A percentile compares a stretch with the other conserved stretches of the same genome.
Evolutionary conservation across 2,113 vertebrate species (phyloP).

Genomic region (Morone chrysops): DNA sequence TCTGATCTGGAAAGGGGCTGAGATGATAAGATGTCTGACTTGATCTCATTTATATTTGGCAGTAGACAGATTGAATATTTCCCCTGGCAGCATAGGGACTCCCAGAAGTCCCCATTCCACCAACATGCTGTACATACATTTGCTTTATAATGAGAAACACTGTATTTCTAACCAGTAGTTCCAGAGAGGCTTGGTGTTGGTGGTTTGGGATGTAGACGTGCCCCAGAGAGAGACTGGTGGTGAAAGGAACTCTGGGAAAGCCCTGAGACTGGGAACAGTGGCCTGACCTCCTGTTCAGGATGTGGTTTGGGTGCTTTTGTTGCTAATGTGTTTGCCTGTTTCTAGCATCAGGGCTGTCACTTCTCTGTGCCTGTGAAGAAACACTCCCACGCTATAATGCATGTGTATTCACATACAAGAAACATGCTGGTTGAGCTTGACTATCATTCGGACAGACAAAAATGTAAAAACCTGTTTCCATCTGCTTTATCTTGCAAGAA

Average conservation of each 20-base stretch:
- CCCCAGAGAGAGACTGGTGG: constrained; percentile 54
- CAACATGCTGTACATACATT: constrained; percentile 4
- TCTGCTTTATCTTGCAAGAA: neutral
- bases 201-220: constrained; percentile 60
- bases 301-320: constrained; percentile 63
- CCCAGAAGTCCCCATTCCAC: neutral
- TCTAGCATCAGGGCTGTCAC: constrained; percentile 14
- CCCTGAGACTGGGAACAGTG: constrained; percentile 57
- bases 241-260: constrained; percentile 79
- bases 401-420: neutral
- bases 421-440: neutral
- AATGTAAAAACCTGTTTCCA: neutral
- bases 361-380: neutral
- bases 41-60: constrained; percentile 55
- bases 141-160: constrained; percentile 10
- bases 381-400: neutral
- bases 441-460: neutral
- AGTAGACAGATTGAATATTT: constrained; percentile 9
- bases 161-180: neutral
- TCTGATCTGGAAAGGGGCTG: constrained; percentile 55
- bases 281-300: constrained; percentile 74
- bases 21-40: constrained; percentile 33
- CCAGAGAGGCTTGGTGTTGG: constrained; percentile 25
- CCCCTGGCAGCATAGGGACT: constrained; percentile 13
- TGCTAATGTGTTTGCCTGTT: constrained; percentile 52